Conservation (phyloP, 2,888 invertebrate genomes). For the Notocelia uddmanniana region DNA sequence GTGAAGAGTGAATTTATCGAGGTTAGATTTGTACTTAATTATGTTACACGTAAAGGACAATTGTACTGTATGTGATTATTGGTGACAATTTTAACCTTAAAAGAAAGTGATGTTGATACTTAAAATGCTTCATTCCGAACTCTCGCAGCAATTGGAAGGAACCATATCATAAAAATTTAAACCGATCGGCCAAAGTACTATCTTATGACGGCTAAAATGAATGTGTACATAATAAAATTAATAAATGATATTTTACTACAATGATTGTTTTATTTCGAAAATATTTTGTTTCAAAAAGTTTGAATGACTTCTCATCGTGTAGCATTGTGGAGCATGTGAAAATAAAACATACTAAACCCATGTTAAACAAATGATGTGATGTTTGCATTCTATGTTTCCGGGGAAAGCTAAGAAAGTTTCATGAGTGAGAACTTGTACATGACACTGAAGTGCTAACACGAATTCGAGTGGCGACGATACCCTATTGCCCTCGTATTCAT, state of each 20-base stretch:
- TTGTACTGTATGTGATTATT: constrained; percentile 13
- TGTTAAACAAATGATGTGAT: no score
- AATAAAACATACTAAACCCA: no score
- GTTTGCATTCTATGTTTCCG: no score
- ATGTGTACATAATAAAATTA: constrained; percentile 38
- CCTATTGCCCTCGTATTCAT: no score
- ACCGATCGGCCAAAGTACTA: constrained; percentile 33
- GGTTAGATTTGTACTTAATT: constrained; percentile 31
- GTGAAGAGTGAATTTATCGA: constrained; percentile 17
- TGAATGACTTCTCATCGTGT: not conserved
- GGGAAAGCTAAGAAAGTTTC: no score
- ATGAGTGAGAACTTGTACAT: no score
- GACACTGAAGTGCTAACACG: no score
- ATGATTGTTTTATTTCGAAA: constrained; percentile 26
- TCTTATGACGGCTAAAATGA: constrained; percentile 35
- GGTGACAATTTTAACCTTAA: constrained; percentile 16
- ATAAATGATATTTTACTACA: constrained; percentile 45
- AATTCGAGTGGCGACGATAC: no score
- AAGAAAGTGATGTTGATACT: constrained; percentile 8
- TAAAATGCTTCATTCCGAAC: constrained; percentile 9
- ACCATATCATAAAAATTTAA: constrained; percentile 42
- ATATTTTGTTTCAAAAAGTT: not conserved
- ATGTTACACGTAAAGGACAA: constrained; percentile 15
- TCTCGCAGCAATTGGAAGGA: constrained; percentile 25
- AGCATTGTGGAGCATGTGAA: no score